phyloP scores from a whole-genome alignment of 53 echinoderm and acorn worm genomes.

The Stichopus horrens region DNA sequence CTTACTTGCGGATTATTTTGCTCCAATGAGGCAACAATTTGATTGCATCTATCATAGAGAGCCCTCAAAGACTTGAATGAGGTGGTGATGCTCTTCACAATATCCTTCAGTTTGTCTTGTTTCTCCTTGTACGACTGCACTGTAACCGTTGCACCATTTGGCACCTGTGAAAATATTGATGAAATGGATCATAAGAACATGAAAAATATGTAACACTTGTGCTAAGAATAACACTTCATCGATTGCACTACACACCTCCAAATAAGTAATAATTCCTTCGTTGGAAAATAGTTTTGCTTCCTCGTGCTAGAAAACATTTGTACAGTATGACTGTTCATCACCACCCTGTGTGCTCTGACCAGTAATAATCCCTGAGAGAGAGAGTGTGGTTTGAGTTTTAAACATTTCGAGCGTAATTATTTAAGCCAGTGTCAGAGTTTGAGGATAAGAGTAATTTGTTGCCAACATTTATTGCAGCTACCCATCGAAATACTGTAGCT shows the following conservation, averaged over 20 bases:
- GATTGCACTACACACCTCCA: no score
- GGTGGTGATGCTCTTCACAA: constrained; percentile 60
- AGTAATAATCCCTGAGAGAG: no score
- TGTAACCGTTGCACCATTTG: constrained; percentile 67
- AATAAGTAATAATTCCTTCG: no score
- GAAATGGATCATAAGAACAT: not conserved
- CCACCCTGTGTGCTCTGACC: no score
- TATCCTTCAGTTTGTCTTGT: constrained; percentile 80
- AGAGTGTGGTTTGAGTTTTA: no score
- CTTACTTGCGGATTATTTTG: constrained; percentile 55
- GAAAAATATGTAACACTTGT: not conserved
- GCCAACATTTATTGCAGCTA: no score
- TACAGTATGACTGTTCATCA: no score
- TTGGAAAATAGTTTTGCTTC: not conserved
- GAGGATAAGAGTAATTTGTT: no score
- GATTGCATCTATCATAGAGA: constrained; percentile 87
- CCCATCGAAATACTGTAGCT: no score
- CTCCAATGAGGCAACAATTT: constrained; percentile 67
- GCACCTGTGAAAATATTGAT: constrained; percentile 60
- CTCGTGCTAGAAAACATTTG: not conserved
- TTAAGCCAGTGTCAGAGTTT: no score
- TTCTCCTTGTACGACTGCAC: constrained; percentile 64
- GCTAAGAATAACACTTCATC: not conserved
- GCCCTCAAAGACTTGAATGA: constrained; percentile 78
- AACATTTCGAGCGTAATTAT: no score